A percentile compares a stretch with the other conserved stretches of the same genome.
These are phyloP conservation scores for Ataeniobius toweri DNA, from an alignment of 2,797 vertebrate species.

Conservation along the genomic window DNA sequence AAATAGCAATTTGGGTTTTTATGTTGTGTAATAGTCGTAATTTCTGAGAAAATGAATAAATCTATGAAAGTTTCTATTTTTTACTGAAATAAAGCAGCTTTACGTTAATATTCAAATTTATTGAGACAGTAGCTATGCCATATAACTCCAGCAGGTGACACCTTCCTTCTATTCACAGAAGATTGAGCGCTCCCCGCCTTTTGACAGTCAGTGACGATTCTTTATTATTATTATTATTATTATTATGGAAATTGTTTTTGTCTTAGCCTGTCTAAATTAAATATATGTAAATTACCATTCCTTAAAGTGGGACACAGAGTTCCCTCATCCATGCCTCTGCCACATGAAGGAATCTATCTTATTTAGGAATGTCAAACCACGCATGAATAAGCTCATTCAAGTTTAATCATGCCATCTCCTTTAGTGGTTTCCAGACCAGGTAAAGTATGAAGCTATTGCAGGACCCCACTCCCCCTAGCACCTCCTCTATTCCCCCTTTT, in stretches of 20 bases:
- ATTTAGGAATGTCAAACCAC: conserved; percentile 23
- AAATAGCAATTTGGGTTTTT: background rate
- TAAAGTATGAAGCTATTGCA: conserved; percentile 26
- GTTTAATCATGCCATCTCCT: conserved; percentile 53
- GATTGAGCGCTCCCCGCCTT: background rate
- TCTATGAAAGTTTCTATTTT: background rate
- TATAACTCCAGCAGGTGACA: conserved; percentile 52
- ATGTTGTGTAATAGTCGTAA: too few relatives aligned
- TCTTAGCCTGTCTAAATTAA: background rate
- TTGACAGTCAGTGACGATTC: background rate
- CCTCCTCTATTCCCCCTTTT: conserved; percentile 20
- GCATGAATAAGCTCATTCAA: conserved; percentile 39
- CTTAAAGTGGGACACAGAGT: background rate
- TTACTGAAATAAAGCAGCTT: background rate
- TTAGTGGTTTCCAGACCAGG: conserved; percentile 40
- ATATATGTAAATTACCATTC: background rate
- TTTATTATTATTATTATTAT: background rate
- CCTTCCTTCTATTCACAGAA: conserved; percentile 1
- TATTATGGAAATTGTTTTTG: background rate
- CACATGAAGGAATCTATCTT: background rate
- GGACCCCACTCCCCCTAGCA: conserved; percentile 35
- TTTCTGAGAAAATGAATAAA: background rate
- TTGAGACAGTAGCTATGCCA: background rate
- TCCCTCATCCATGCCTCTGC: background rate
- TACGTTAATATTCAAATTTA: background rate